phyloP scores from a whole-genome alignment of 2,797 vertebrate genomes.

The Momotus momota region DNA sequence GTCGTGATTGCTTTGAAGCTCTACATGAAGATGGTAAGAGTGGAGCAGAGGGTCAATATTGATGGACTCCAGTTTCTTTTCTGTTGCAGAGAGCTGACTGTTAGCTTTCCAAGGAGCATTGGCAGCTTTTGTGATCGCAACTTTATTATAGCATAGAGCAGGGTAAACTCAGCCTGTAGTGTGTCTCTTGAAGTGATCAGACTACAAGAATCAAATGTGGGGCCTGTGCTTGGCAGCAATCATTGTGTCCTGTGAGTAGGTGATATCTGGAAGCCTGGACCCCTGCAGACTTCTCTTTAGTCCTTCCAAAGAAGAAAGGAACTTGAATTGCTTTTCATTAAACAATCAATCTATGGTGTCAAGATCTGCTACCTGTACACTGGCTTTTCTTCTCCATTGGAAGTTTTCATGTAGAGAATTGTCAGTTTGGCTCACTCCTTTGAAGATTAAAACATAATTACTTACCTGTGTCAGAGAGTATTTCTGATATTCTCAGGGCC shows the following conservation, averaged over 20 bases:
- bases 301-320: background rate
- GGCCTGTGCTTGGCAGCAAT: background rate
- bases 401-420: background rate
- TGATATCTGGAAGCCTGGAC: background rate
- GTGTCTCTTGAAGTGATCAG: background rate
- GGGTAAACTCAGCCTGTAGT: background rate
- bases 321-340: background rate
- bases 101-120: background rate
- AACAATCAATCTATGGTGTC: background rate
- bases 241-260: background rate
- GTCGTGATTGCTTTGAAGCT: background rate
- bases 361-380: background rate
- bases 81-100: background rate
- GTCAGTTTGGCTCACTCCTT: background rate
- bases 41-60: background rate
- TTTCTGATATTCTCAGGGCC: background rate
- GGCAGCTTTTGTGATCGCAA: background rate
- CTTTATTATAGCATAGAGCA: background rate
- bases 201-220: background rate
- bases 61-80: background rate
- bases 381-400: background rate
- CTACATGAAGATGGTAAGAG: fast-evolving
- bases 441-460: background rate
- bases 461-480: background rate
- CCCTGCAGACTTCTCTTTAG: background rate